Percentiles rank a stretch among this genome's conserved stretches.
Conservation (phyloP, 1,140 invertebrate genomes). For the Cydia amplana region DNA sequence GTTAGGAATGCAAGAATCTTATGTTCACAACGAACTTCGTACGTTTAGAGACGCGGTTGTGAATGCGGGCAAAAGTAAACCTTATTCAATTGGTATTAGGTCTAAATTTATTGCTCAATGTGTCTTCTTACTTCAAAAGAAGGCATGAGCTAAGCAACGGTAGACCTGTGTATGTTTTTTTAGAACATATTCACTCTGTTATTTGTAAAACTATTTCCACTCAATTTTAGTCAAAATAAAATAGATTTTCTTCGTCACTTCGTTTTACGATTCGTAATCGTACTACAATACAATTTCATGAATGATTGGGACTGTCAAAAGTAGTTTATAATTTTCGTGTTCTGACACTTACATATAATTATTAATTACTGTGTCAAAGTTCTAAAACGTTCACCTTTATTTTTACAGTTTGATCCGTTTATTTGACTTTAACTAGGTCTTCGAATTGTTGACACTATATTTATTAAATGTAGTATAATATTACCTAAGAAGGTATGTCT, state of each 20-base stretch:
- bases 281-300: no score
- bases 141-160: no score
- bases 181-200: neutral
- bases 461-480: conserved; percentile 4
- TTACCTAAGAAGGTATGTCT: neutral
- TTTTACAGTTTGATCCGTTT: neutral
- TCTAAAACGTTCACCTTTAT: neutral
- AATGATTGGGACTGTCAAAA: no score
- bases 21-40: conserved; percentile 3
- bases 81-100: neutral
- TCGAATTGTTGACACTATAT: neutral
- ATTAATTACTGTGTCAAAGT: neutral
- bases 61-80: neutral
- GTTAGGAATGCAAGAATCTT: conserved; percentile 1
- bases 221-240: neutral
- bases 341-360: neutral
- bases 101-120: neutral
- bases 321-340: neutral
- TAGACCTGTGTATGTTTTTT: no score
- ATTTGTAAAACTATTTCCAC: conserved; percentile 7
- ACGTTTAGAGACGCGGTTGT: neutral
- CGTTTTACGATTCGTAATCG: no score
- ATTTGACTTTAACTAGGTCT: neutral
- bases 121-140: neutral
- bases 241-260: neutral